phyloP scores from a whole-genome alignment of 1,140 invertebrate genomes.

The Megathymus violae region DNA sequence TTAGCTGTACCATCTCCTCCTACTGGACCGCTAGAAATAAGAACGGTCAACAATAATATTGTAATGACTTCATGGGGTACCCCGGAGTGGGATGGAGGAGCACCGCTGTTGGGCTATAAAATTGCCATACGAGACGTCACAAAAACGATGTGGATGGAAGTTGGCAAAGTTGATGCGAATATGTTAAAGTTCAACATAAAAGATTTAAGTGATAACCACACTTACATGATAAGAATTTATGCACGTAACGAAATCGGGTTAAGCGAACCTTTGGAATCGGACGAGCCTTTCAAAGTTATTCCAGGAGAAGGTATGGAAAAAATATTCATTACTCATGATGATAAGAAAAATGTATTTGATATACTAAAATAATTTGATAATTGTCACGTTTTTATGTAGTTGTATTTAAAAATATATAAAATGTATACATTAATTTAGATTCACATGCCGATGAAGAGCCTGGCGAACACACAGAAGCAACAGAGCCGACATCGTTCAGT shows the following conservation, averaged over 20 bases:
- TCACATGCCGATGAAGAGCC: conserved; percentile 64
- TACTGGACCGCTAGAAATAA: conserved; percentile 93
- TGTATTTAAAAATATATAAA: too few relatives aligned
- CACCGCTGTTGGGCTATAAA: conserved; percentile 95
- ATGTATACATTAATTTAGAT: conserved; percentile 45
- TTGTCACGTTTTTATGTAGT: too few relatives aligned
- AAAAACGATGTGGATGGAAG: conserved; percentile 98
- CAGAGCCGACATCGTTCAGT: conserved; percentile 87
- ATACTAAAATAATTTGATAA: too few relatives aligned
- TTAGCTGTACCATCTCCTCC: conserved; percentile 94
- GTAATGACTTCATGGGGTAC: conserved; percentile 96
- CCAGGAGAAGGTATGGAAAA: conserved; percentile 88
- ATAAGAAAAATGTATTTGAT: too few relatives aligned
- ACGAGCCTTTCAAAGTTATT: conserved; percentile 94
- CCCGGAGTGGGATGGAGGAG: conserved; percentile 96
- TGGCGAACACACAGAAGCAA: conserved; percentile 63
- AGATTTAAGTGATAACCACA: conserved; percentile 94
- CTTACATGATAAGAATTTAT: conserved; percentile 95
- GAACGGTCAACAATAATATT: conserved; percentile 91
- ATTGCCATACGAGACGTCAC: conserved; percentile 95
- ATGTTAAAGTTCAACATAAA: conserved; percentile 93
- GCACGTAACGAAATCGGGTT: conserved; percentile 97
- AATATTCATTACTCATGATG: too few relatives aligned
- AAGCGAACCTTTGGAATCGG: conserved; percentile 96
- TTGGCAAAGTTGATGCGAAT: conserved; percentile 92